Base-by-base conservation (phyloP, 2,888 invertebrate species). In the Dynastes grantii region DNA sequence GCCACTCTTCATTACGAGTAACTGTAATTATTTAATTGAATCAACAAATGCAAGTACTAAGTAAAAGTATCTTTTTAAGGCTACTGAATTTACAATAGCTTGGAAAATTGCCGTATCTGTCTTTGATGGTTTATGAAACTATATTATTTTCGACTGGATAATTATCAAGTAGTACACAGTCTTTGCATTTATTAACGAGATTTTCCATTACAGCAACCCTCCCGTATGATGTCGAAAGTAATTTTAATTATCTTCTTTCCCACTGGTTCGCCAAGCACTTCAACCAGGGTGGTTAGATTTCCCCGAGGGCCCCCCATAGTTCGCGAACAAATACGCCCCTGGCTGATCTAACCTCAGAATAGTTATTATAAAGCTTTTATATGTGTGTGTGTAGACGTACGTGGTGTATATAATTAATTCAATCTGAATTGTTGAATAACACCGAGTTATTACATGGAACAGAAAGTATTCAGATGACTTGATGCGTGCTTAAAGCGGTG, bases 391-490 rank as follows among this genome's bases (percentile, higher is more conserved):
- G 11, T 63, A 63, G 29, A 6, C 63, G 32, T 63, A 29, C 32
- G 32, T 27, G 63, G 27, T 61, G 37, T 58, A 49, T 27, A 51
- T 68, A 67, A 76, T 68, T 76, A 68, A 76, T 76, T 55, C 68
- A 76, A 76, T 76, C 68, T 76, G 64, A 76, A 76, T 76, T 76
- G 76, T 76, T 76, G 76, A 67, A 49, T 68, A 76, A 76, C 76
- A 68, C 68, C 67, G 58, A 64, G 55, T 76, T 76, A 76, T 76
- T 76, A 67, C 76, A 67, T 11, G 63, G 58, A 55, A 61, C 58
- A 45, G 58, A 75, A 45, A 61, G 58, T 61, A 75, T 75, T 75
- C 73, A 27, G 73, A 75, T 75, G 58, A 75, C 45, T 61, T 61
- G 61, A 61, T 75, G 73, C 73, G 73, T 61, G 55, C 73, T 75